A percentile compares a stretch with the other conserved stretches of the same genome.
Evolutionary conservation across 2,888 invertebrate genomes (phyloP).

Genomic region (Gastrophysa polygoni): DNA sequence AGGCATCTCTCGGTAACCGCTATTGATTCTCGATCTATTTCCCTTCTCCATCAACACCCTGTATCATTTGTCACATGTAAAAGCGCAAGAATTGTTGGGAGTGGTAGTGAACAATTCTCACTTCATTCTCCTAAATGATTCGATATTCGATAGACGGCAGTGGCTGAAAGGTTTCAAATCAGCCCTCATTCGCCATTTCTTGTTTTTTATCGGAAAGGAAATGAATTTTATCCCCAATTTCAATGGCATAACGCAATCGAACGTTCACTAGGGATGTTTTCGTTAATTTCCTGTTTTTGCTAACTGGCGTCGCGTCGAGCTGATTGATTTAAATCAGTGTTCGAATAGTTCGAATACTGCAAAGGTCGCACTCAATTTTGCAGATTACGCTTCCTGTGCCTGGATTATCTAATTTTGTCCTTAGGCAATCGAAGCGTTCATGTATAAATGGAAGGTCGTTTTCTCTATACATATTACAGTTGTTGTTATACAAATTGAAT

Average conservation of each 20-base stretch:
- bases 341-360: conserved; percentile 27
- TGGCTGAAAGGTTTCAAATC: too few relatives aligned
- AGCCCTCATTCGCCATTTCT: neutral
- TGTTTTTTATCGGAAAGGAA: neutral
- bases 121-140: too few relatives aligned
- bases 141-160: too few relatives aligned
- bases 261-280: conserved; percentile 15
- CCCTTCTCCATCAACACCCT: too few relatives aligned
- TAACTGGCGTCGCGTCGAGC: conserved; percentile 10
- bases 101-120: too few relatives aligned
- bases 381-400: conserved; percentile 47
- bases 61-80: too few relatives aligned
- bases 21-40: too few relatives aligned
- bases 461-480: too few relatives aligned
- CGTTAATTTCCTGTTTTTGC: conserved; percentile 25
- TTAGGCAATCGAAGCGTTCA: conserved; percentile 46
- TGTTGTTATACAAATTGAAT: too few relatives aligned
- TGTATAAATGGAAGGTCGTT: conserved; percentile 55
- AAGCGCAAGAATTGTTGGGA: too few relatives aligned
- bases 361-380: conserved; percentile 42
- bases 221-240: neutral
- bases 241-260: neutral
- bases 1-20: too few relatives aligned
- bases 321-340: conserved; percentile 30
- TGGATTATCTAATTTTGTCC: conserved; percentile 50